Evolutionary conservation across 1,140 invertebrate species (phyloP), one percentile per base, ranked within the genome.

Genomic region (Colletes gigas): DNA sequence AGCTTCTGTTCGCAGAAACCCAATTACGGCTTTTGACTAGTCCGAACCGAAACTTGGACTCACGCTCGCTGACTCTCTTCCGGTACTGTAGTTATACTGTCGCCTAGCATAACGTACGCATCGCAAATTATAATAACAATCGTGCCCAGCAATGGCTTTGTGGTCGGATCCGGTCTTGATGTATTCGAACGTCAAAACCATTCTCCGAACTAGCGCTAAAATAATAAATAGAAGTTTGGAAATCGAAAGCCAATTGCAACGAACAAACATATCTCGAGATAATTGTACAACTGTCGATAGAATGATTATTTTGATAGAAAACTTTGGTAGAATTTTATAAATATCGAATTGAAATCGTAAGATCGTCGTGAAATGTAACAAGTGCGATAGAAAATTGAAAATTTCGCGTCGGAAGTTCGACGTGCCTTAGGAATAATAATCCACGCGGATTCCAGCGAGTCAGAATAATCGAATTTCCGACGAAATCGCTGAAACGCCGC

Each of bases 21-120:
- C 71, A 85, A 85, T 85, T 85, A 85, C 62, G 66, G 76, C 77
- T 81, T 84, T 84, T 76, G 82, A 85, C 75, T 84, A 72, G 77
- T 62, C 55, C 52, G 55, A 66, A 54, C 55, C 50, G 77, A 81
- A 85, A 85, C 78, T 84, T 84, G 72, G 67, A 75, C 67, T 83
- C 77, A 76, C 41, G 62, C n/a, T 65, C 30, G 21, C 15, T 21
- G 47, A 8, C 4, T 30, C 44, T 39, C 72, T 74, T 65, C 59
- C 72, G 47, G 72, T 52, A 1, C 4, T 41, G 1, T 65, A 41
- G 21, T 14, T 63, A 19, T 50, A 54, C 30, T 14, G 44, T 15
- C 17, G 21, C 17, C 10, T 21, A 63, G 47, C 47, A 44, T 44
- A 39, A 65, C 72, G 55, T 12, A 10, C 14, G 14, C 17, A 39